phyloP scores from a whole-genome alignment of 2,113 vertebrate genomes.

The Phrynosoma platyrhinos region DNA sequence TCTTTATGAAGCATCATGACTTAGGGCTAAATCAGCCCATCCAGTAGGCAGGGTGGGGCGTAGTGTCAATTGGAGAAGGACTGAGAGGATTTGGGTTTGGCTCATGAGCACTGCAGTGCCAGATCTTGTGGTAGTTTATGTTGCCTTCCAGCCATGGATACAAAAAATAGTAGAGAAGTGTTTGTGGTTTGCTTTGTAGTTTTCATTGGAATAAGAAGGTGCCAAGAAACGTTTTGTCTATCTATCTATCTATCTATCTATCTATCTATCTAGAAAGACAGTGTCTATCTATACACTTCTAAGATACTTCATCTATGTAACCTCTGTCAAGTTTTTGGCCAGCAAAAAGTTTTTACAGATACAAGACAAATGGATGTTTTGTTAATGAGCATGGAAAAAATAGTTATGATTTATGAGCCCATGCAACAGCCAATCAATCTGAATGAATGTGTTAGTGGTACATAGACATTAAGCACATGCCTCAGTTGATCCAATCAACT shows the following conservation, averaged over 20 bases:
- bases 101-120: background rate
- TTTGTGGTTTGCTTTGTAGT: background rate
- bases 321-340: background rate
- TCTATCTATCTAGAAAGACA: no score
- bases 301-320: background rate
- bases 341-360: background rate
- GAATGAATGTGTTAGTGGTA: background rate
- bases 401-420: background rate
- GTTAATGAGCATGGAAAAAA: background rate
- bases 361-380: background rate
- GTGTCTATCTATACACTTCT: background rate
- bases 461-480: background rate
- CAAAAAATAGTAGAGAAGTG: background rate
- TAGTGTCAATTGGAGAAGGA: background rate
- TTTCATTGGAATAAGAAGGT: background rate
- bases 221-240: background rate
- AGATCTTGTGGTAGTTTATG: background rate
- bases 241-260: background rate
- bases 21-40: constrained; percentile 2
- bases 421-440: background rate
- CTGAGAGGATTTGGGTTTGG: background rate
- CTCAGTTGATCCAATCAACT: background rate
- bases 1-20: background rate
- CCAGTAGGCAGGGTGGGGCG: background rate
- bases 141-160: background rate